phyloP scores from a whole-genome alignment of 2,797 vertebrate genomes.

The Melanotaenia nigrans region DNA sequence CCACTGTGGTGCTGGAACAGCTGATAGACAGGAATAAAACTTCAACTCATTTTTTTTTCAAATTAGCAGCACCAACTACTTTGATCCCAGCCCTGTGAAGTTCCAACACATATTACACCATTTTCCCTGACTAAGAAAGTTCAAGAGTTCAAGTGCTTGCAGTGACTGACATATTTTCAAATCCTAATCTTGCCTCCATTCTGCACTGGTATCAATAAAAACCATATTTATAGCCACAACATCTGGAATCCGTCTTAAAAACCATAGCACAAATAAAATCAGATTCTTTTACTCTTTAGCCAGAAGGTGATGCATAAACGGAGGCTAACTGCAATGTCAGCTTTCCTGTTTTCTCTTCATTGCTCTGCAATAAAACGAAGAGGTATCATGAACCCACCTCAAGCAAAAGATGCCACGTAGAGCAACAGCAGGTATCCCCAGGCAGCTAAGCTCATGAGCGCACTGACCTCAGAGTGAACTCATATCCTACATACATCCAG shows the following conservation, averaged over 20 bases:
- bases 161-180: neutral
- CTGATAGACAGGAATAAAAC: neutral
- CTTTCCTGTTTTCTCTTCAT: neutral
- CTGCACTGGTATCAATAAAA: neutral
- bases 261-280: neutral
- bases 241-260: neutral
- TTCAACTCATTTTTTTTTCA: neutral
- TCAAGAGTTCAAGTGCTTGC: neutral
- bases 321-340: neutral
- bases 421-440: neutral
- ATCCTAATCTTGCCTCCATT: constrained; percentile 1
- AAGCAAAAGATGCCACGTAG: neutral
- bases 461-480: neutral
- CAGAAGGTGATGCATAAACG: neutral
- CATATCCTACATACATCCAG: neutral
- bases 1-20: neutral
- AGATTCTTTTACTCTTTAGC: neutral
- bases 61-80: neutral
- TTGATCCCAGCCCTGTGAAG: neutral
- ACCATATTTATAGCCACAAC: neutral
- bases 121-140: neutral
- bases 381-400: neutral
- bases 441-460: constrained; percentile 13
- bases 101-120: neutral
- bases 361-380: neutral